phyloP scores from a whole-genome alignment of 2,113 vertebrate species.

The Vombatus ursinus region DNA sequence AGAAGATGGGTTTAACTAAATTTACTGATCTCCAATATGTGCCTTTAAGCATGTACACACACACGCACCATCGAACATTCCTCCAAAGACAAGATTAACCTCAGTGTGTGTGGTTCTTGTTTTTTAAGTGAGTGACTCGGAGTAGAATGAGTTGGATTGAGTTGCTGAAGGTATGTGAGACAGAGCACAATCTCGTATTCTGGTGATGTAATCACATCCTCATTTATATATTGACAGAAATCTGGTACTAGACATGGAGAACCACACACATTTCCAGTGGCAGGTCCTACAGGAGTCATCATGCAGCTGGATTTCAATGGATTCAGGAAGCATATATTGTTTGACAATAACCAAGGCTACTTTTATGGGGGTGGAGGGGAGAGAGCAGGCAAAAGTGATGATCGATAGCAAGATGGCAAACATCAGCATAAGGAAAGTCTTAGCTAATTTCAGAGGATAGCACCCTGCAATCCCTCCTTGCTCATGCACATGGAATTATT shows the following conservation, averaged over 20 bases:
- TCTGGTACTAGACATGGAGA: neutral
- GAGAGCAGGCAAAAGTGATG: conserved; percentile 47
- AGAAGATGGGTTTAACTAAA: conserved; percentile 41
- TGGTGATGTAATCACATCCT: conserved; percentile 22
- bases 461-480: neutral
- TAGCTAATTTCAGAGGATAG: conserved; percentile 60
- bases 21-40: conserved; percentile 8
- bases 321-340: neutral
- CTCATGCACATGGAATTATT: conserved; percentile 51
- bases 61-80: neutral
- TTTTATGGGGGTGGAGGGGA: neutral
- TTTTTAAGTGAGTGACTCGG: neutral
- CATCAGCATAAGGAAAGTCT: conserved; percentile 65
- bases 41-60: neutral
- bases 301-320: neutral
- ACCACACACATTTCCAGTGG: neutral
- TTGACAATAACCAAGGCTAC: conserved; percentile 20
- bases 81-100: neutral
- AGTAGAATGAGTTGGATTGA: neutral
- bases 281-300: neutral
- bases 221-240: neutral
- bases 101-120: neutral
- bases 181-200: neutral
- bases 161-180: neutral
- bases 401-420: conserved; percentile 27